Evolutionary conservation across 1,140 invertebrate species (phyloP).

Genomic region (Eurosta solidaginis): DNA sequence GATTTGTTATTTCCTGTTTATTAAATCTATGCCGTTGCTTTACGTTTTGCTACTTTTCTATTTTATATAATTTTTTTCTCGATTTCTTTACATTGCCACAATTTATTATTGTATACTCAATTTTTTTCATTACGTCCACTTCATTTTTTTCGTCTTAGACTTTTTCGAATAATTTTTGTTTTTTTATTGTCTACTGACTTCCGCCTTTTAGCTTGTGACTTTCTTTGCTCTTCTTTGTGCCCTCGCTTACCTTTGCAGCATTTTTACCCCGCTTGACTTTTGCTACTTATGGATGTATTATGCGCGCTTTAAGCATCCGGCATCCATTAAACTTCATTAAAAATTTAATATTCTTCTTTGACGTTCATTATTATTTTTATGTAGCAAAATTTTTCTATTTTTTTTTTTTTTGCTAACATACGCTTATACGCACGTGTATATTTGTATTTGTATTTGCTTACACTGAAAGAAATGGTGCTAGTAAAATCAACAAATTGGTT

Average conservation of each 20-base stretch:
- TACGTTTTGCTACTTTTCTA: background rate
- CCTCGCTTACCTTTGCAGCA: background rate
- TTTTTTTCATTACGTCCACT: background rate
- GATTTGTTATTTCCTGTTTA: constrained; percentile 25
- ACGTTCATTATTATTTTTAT: constrained; percentile 31
- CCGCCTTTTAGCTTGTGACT: background rate
- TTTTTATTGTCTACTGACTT: background rate
- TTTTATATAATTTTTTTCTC: background rate
- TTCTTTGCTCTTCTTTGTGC: background rate
- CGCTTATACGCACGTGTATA: background rate
- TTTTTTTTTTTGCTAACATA: background rate
- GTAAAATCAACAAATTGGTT: too few species aligned
- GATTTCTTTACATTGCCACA: background rate
- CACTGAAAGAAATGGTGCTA: too few species aligned
- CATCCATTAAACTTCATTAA: constrained; percentile 38
- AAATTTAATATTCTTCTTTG: constrained; percentile 37
- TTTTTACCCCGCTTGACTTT: background rate
- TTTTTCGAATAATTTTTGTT: background rate
- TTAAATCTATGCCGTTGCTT: background rate
- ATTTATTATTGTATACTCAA: background rate
- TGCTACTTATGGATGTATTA: background rate
- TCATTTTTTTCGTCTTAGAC: background rate
- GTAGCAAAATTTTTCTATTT: constrained; percentile 26
- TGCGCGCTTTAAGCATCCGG: constrained; percentile 21
- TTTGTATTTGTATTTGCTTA: background rate